Evolutionary conservation across 2,113 vertebrate genomes (phyloP).

Genomic region (Polypterus senegalus): DNA sequence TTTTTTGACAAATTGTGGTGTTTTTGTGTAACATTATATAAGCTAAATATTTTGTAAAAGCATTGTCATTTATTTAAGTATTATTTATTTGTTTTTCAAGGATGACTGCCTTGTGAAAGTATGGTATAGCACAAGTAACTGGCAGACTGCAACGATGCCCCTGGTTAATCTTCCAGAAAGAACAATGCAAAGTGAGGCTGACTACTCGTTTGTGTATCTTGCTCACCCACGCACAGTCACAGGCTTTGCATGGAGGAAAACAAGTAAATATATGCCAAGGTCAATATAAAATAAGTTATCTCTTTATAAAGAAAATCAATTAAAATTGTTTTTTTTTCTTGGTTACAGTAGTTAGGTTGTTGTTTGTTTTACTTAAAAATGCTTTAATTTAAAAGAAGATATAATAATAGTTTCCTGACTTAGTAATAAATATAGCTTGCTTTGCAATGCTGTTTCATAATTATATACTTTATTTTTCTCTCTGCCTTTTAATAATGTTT

Average conservation of each 20-base stretch:
- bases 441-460: no score
- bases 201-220: constrained; percentile 90
- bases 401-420: no score
- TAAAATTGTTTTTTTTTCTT: no score
- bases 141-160: constrained; percentile 60
- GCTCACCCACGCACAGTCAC: constrained; percentile 90
- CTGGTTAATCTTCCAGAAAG: constrained; percentile 57
- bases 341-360: no score
- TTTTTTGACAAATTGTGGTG: no score
- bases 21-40: no score
- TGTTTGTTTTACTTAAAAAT: no score
- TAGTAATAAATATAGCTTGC: no score
- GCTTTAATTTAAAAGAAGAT: no score
- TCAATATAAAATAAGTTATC: constrained; percentile 31
- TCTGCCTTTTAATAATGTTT: no score
- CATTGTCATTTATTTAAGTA: background rate
- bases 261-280: constrained; percentile 89
- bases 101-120: constrained; percentile 93
- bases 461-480: no score
- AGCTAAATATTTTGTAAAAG: no score
- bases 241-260: constrained; percentile 95
- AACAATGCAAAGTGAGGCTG: constrained; percentile 51
- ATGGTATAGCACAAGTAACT: constrained; percentile 84
- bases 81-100: constrained; percentile 35
- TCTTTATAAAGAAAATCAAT: background rate